Percentiles rank a stretch among this genome's conserved stretches.
Evolutionary conservation across 1,140 invertebrate genomes (phyloP).

Genomic region (Oryzaephilus surinamensis): DNA sequence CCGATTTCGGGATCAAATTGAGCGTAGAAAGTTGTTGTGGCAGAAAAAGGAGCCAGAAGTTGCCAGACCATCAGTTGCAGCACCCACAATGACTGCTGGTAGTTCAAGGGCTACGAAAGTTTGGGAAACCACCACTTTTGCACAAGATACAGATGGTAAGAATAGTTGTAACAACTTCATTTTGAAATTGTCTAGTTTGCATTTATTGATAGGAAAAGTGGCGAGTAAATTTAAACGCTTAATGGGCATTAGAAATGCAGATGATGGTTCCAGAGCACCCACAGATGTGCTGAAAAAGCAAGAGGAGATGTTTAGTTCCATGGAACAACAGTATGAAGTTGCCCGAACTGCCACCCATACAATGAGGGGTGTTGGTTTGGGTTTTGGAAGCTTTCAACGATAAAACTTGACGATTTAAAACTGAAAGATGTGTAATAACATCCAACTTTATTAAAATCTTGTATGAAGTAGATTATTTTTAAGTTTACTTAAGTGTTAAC

Average conservation of each 20-base stretch:
- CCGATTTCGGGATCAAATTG: slow-evolving; percentile 72
- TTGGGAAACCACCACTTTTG: slow-evolving; percentile 76
- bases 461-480: no score
- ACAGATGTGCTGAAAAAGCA: slow-evolving; percentile 67
- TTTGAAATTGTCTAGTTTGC: background rate
- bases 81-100: slow-evolving; percentile 2
- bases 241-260: slow-evolving; percentile 79
- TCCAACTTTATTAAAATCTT: no score
- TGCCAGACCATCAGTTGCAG: no score
- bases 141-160: slow-evolving; percentile 74
- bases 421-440: no score
- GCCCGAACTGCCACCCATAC: slow-evolving; percentile 88
- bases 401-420: no score
- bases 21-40: slow-evolving; percentile 86
- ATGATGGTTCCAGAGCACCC: slow-evolving; percentile 30
- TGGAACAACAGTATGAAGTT: slow-evolving; percentile 92
- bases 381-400: slow-evolving; percentile 46
- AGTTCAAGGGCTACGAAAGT: slow-evolving; percentile 46
- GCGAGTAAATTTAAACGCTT: slow-evolving; percentile 90
- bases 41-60: slow-evolving; percentile 51
- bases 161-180: slow-evolving; percentile 1
- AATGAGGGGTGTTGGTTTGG: slow-evolving; percentile 82
- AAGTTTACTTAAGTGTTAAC: no score
- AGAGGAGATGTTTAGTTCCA: slow-evolving; percentile 80
- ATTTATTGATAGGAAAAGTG: slow-evolving; percentile 46